Conservation (phyloP, 2,113 vertebrate genomes). For the Bos indicus region DNA sequence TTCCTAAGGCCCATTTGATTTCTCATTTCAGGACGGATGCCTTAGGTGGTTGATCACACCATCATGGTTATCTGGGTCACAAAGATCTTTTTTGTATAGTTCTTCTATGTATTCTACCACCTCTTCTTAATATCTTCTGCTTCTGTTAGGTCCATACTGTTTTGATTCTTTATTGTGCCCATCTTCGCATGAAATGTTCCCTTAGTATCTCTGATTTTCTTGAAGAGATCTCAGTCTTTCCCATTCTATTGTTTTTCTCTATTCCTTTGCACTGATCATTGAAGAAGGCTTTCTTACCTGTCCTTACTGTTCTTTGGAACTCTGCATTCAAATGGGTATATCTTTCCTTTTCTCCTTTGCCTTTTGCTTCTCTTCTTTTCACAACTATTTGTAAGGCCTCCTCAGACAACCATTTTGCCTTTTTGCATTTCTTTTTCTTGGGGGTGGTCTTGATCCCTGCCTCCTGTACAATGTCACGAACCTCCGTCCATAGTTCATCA, state of each 20-base stretch:
- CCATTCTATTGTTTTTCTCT: neutral
- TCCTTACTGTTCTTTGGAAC: neutral
- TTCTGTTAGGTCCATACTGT: neutral
- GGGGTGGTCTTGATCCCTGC: neutral
- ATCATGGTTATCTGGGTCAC: neutral
- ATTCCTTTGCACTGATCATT: neutral
- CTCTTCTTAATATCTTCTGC: neutral
- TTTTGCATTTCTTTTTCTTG: neutral
- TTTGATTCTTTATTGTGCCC: neutral
- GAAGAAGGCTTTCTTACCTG: neutral
- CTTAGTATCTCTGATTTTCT: neutral
- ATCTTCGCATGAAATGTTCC: neutral
- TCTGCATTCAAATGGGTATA: neutral
- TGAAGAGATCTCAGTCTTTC: neutral
- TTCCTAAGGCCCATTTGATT: neutral
- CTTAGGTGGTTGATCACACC: neutral
- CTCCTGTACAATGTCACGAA: neutral
- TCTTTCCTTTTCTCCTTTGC: neutral
- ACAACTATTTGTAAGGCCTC: neutral
- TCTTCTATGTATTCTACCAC: neutral
- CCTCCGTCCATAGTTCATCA: neutral
- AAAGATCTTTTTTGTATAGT: neutral
- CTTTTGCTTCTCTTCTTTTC: neutral
- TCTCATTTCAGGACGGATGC: neutral
- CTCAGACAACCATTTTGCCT: neutral